Percentiles rank a stretch among this genome's conserved stretches.
Conservation (phyloP, 2,113 vertebrate genomes). For the Proteles cristata region DNA sequence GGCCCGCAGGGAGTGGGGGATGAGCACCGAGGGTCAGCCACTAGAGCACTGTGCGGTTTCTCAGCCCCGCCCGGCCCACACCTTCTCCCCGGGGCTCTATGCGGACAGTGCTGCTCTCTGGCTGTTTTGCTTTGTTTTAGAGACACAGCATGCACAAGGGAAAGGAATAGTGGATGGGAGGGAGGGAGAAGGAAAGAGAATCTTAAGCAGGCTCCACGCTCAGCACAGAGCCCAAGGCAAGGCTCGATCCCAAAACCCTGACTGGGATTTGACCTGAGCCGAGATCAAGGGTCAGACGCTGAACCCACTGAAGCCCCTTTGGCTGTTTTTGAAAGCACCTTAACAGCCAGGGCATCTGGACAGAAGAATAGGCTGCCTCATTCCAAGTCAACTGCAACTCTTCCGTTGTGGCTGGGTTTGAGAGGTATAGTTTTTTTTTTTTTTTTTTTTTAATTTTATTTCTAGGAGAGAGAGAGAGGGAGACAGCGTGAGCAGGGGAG, state of each 20-base stretch:
- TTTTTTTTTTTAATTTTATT: no score
- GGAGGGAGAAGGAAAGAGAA: no score
- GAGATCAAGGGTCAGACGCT: no score
- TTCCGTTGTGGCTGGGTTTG: not conserved
- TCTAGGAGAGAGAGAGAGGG: no score
- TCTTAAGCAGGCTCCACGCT: no score
- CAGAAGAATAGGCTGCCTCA: not conserved
- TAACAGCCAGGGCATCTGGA: not conserved
- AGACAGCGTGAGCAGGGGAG: no score
- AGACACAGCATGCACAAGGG: no score
- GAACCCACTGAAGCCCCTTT: not conserved
- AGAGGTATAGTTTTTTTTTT: not conserved
- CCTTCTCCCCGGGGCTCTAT: not conserved
- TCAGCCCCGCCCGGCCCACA: fast-evolving
- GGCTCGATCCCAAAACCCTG: no score
- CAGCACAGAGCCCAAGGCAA: no score
- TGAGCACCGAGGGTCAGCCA: not conserved
- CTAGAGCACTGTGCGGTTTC: no score
- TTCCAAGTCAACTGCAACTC: not conserved
- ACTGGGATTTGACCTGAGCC: no score
- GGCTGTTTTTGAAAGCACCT: not conserved
- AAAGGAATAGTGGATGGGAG: no score
- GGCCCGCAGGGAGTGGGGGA: not conserved
- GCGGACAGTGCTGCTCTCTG: not conserved
- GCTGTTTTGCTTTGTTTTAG: not conserved